phyloP scores from a whole-genome alignment of 1,140 invertebrate genomes.

The Ectropis grisescens region DNA sequence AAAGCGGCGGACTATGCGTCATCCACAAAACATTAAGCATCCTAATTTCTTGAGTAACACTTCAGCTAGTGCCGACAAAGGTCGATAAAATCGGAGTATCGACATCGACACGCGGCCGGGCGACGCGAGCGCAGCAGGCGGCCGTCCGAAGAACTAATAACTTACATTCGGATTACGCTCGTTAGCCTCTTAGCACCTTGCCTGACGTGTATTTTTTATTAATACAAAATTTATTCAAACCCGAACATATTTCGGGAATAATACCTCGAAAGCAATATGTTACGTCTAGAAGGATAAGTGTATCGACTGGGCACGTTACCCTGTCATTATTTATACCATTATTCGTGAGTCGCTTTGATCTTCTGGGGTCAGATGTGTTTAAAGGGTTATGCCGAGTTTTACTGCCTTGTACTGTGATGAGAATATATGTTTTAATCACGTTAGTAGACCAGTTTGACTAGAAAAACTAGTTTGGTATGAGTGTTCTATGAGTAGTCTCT shows the following conservation, averaged over 20 bases:
- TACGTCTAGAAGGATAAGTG: slow-evolving; percentile 37
- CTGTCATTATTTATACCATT: slow-evolving; percentile 17
- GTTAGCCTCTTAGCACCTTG: slow-evolving; percentile 63
- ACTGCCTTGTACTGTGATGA: too few species aligned
- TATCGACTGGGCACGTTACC: slow-evolving; percentile 8
- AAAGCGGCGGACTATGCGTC: slow-evolving; percentile 50
- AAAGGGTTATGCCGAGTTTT: too few species aligned
- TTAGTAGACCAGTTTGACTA: too few species aligned
- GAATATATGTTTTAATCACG: too few species aligned
- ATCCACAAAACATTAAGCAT: slow-evolving; percentile 62
- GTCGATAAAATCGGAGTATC: slow-evolving; percentile 30
- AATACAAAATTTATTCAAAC: slow-evolving; percentile 59
- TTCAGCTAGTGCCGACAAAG: slow-evolving; percentile 60
- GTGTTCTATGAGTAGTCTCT: too few species aligned
- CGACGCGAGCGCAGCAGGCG: slow-evolving; percentile 38
- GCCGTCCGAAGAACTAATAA: slow-evolving; percentile 40
- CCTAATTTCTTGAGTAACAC: slow-evolving; percentile 63
- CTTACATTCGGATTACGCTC: slow-evolving; percentile 62
- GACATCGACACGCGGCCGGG: slow-evolving; percentile 16
- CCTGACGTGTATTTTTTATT: slow-evolving; percentile 54
- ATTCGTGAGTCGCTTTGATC: slow-evolving; percentile 14
- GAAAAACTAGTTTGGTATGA: too few species aligned
- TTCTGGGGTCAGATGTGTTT: slow-evolving; percentile 6
- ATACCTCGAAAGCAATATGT: slow-evolving; percentile 48
- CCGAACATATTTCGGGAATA: slow-evolving; percentile 44